phyloP scores from a whole-genome alignment of 2,113 vertebrate species.

The Lonchura striata region DNA sequence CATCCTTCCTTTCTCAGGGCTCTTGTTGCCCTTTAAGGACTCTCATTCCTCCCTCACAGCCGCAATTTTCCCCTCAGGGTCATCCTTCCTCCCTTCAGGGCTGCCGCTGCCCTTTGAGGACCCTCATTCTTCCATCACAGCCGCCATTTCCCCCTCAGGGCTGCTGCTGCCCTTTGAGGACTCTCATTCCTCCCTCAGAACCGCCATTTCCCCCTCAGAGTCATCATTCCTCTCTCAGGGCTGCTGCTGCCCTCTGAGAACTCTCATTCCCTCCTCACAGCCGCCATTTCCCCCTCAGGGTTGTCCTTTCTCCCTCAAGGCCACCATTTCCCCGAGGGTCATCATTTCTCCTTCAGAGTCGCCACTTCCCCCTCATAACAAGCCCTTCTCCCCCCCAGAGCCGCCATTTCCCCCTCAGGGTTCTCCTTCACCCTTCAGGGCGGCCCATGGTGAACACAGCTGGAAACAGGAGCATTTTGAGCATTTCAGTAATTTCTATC shows the following conservation, averaged over 20 bases:
- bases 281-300: not conserved
- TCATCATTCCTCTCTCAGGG: not conserved
- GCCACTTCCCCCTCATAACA: accelerated
- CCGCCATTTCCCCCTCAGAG: not conserved
- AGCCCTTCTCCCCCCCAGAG: not conserved
- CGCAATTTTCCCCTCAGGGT: no score
- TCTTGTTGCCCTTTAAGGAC: no score
- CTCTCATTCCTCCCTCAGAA: no score
- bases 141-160: no score
- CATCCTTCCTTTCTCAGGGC: no score
- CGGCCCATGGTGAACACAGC: accelerated
- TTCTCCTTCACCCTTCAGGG: not conserved
- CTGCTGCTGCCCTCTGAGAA: not conserved
- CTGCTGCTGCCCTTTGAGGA: no score
- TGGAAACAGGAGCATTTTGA: accelerated
- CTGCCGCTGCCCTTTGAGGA: no score
- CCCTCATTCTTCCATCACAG: no score
- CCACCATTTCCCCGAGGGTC: not conserved
- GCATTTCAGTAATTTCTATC: not conserved
- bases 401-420: not conserved
- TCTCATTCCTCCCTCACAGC: not conserved
- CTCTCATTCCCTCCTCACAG: no score
- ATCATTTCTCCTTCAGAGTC: not conserved
- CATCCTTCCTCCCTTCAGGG: not conserved
- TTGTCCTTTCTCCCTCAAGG: not conserved